Conservation (phyloP, 2,113 vertebrate species). For the Spermophilus dauricus region DNA sequence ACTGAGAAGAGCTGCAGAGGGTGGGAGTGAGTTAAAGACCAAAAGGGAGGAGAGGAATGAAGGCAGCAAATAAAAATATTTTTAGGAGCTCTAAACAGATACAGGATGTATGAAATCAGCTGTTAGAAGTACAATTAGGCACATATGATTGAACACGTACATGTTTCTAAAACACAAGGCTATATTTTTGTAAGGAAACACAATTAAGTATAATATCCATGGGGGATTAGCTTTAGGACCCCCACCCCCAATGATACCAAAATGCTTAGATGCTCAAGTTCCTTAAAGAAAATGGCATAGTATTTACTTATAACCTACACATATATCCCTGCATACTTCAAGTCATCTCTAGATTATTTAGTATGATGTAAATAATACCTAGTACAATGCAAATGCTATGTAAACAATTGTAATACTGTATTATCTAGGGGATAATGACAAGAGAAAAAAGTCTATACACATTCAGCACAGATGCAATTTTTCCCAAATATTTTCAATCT, state of each 20-base stretch:
- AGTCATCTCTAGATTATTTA: not conserved
- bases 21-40: not conserved
- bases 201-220: not conserved
- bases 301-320: not conserved
- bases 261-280: not conserved
- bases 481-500: not conserved
- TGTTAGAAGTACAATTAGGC: not conserved
- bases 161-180: not conserved
- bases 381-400: not conserved
- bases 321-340: not conserved
- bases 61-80: not conserved
- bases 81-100: not conserved
- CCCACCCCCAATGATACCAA: not conserved
- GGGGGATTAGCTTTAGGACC: not conserved
- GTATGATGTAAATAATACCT: not conserved
- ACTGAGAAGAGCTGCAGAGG: not conserved
- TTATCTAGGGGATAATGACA: not conserved
- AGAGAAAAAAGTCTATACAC: not conserved
- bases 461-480: not conserved
- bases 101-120: not conserved
- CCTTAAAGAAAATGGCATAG: not conserved
- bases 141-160: not conserved
- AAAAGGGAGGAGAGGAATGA: not conserved
- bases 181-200: not conserved
- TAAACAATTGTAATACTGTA: not conserved